A percentile compares a stretch with the other conserved stretches of the same genome.
These are phyloP conservation scores for Willowsia nigromaculata DNA, from an alignment of 2,888 invertebrate species.

Conservation along the genomic window DNA sequence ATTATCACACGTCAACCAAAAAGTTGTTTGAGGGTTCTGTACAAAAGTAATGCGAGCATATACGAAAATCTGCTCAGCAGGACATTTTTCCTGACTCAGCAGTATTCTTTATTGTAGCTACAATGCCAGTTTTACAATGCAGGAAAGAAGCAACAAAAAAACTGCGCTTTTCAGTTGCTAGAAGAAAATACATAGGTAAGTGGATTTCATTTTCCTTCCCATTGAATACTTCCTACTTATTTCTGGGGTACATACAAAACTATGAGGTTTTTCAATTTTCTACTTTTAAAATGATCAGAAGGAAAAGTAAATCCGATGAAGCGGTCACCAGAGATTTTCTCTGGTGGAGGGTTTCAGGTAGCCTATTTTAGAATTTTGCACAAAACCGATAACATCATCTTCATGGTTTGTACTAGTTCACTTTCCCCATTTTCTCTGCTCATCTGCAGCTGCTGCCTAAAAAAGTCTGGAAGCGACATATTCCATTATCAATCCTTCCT, in stretches of 20 bases:
- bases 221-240: no score
- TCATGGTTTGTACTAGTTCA: background rate
- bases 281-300: background rate
- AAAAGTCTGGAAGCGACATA: slow-evolving; percentile 30
- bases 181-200: no score
- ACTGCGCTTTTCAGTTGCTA: no score
- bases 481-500: background rate
- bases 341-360: no score
- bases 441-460: no score
- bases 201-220: no score
- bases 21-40: background rate
- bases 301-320: background rate
- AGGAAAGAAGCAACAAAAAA: no score
- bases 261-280: background rate
- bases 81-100: background rate
- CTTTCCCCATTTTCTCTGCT: background rate
- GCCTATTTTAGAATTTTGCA: background rate
- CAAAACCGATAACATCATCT: background rate
- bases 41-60: no score
- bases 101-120: background rate
- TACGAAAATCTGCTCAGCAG: background rate
- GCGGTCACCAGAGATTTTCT: no score
- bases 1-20: background rate
- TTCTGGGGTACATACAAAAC: no score
- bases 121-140: background rate